Percentiles rank a stretch among this genome's conserved stretches.
Conservation (phyloP, 2,888 invertebrate genomes). For the Graphium colonna region DNA sequence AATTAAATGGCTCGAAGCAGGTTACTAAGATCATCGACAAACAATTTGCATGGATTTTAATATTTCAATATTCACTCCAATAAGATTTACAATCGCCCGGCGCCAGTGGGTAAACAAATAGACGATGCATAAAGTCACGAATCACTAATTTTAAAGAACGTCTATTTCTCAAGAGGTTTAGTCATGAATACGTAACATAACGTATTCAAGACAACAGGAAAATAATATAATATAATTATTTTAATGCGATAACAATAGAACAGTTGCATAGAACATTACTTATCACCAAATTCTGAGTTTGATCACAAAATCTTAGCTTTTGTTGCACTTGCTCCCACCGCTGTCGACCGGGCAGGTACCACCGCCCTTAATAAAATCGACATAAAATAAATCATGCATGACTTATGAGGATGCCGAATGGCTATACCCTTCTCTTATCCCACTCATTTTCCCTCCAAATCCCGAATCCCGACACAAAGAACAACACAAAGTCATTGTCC, state of each 20-base stretch:
- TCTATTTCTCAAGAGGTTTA: slow-evolving; percentile 11
- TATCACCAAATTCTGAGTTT: not conserved
- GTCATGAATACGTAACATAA: not conserved
- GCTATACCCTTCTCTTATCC: no score
- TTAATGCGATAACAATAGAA: no score
- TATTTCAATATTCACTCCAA: slow-evolving; percentile 50
- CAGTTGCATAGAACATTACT: not conserved
- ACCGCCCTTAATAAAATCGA: no score
- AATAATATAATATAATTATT: not conserved
- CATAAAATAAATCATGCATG: no score
- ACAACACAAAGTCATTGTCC: no score
- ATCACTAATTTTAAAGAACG: slow-evolving; percentile 51
- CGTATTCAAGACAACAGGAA: no score
- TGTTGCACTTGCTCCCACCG: no score
- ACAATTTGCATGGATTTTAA: slow-evolving; percentile 48
- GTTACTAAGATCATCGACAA: slow-evolving; percentile 43
- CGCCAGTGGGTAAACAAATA: slow-evolving; percentile 67
- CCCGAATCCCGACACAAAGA: no score
- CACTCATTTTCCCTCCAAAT: no score
- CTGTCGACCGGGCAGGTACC: no score
- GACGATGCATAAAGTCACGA: slow-evolving; percentile 70
- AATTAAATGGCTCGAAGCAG: slow-evolving; percentile 41
- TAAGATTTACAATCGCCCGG: slow-evolving; percentile 61
- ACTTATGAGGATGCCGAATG: no score
- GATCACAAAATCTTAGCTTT: no score